Evolutionary conservation across 2,888 invertebrate genomes (phyloP), one percentile per base, ranked within the genome.

Genomic region (Drepana falcataria): DNA sequence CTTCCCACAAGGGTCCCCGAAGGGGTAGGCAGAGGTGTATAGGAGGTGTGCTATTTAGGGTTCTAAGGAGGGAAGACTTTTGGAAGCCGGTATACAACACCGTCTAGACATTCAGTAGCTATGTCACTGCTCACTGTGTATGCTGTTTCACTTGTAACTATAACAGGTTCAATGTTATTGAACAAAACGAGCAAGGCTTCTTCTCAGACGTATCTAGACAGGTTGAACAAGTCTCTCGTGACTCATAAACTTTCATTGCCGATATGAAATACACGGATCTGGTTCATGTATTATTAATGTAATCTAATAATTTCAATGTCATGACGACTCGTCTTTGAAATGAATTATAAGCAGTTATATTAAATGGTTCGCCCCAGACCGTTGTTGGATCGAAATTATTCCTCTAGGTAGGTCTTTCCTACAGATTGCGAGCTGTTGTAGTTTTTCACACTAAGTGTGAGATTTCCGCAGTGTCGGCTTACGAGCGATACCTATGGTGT

Each of bases 111-210:
- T 21, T 21, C 21, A 21, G 21, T 21, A 21, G 21, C 21, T 21
- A 21, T 21, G 21, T 21, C 21, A 21, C 21, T 21, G 21, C 21
- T 21, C 21, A 21, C 21, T 21, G 21, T 9, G 9, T 9, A 44
- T 9, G 44, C 9, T 44, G 44, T 44, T 44, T 44, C 44, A 44
- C 7, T 44, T 44, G 44, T 44, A 44, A 44, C 56, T 65, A 53
- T 59, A 60, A 57, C 64, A 63, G 67, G 66, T 69, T 65, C 55
- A 58, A 49, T 48, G 54, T 53, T 52, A 51, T 33, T 48, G 52
- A 47, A 59, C 68, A 55, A 40, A 34, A 34, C 37, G 37, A 51
- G 51, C 51, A 44, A 44, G 44, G 9, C 35, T 49, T 49, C 51
- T 40, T 51, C 40, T 6, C 41, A 51, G 51, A 51, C 51, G 33